Conservation (phyloP, 2,113 vertebrate genomes). For the Desmodus rotundus region DNA sequence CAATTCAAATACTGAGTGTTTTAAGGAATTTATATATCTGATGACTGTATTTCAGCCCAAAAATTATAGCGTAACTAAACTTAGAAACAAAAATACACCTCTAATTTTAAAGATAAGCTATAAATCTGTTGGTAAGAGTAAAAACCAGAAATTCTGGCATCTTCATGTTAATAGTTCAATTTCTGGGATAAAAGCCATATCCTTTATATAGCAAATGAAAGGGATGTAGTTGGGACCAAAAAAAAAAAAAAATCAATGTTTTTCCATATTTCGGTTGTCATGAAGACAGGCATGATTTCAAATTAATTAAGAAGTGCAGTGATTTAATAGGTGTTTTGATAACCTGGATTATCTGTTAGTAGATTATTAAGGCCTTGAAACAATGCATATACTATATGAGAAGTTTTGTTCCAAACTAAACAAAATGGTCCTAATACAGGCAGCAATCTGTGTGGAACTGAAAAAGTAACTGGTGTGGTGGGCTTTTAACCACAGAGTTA, state of each 20-base stretch:
- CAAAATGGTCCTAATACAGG: background rate
- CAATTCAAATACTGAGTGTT: slow-evolving; percentile 46
- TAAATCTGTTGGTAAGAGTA: slow-evolving; percentile 28
- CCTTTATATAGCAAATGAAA: slow-evolving; percentile 19
- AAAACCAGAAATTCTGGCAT: slow-evolving; percentile 24
- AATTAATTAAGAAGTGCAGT: background rate
- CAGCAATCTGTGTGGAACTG: background rate
- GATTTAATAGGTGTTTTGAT: slow-evolving; percentile 19
- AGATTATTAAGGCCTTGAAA: slow-evolving; percentile 17
- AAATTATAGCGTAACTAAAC: slow-evolving; percentile 33
- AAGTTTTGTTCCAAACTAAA: slow-evolving; percentile 28
- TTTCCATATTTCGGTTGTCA: background rate
- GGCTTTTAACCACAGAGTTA: slow-evolving; percentile 7
- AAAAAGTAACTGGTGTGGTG: background rate
- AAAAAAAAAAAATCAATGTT: background rate
- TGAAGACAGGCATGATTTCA: slow-evolving; percentile 10
- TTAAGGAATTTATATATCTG: slow-evolving; percentile 45
- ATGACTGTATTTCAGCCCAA: slow-evolving; percentile 35
- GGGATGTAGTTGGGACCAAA: background rate
- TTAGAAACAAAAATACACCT: slow-evolving; percentile 40
- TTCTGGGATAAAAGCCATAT: slow-evolving; percentile 35
- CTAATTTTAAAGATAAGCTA: slow-evolving; percentile 44
- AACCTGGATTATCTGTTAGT: slow-evolving; percentile 1
- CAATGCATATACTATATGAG: background rate
- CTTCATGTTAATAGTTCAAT: slow-evolving; percentile 12